Percentiles rank a stretch among this genome's conserved stretches.
phyloP scores from a whole-genome alignment of 2,113 vertebrate genomes.

The Apodemus sylvaticus region DNA sequence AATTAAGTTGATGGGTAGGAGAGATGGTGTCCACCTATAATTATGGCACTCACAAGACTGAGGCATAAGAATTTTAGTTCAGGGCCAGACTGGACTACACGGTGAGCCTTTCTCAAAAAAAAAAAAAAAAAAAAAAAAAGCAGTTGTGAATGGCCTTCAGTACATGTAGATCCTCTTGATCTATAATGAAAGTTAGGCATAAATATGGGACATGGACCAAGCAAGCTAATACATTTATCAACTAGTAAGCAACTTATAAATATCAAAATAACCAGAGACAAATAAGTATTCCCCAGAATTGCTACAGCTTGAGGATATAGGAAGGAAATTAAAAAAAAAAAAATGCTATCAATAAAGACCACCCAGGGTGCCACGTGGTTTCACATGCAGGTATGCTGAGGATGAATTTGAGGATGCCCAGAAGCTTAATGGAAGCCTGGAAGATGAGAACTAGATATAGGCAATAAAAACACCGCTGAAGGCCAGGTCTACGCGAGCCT shows the following conservation, averaged over 20 bases:
- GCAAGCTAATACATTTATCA: background rate
- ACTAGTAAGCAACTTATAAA: constrained; percentile 42
- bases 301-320: background rate
- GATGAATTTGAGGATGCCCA: background rate
- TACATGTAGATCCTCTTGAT: background rate
- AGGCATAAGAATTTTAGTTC: background rate
- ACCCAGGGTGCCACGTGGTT: background rate
- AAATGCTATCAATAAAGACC: background rate
- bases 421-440: background rate
- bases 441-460: background rate
- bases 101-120: background rate
- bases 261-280: constrained; percentile 29
- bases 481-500: background rate
- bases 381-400: background rate
- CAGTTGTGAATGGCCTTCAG: background rate
- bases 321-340: constrained; percentile 46
- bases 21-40: background rate
- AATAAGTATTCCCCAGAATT: constrained; percentile 11
- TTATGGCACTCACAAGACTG: background rate
- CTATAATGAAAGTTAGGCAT: constrained; percentile 18
- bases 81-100: background rate
- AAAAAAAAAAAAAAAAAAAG: too few species aligned
- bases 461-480: background rate
- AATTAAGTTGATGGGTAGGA: background rate
- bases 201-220: background rate